Conservation (phyloP, 2,113 vertebrate genomes). For the Coturnix japonica region DNA sequence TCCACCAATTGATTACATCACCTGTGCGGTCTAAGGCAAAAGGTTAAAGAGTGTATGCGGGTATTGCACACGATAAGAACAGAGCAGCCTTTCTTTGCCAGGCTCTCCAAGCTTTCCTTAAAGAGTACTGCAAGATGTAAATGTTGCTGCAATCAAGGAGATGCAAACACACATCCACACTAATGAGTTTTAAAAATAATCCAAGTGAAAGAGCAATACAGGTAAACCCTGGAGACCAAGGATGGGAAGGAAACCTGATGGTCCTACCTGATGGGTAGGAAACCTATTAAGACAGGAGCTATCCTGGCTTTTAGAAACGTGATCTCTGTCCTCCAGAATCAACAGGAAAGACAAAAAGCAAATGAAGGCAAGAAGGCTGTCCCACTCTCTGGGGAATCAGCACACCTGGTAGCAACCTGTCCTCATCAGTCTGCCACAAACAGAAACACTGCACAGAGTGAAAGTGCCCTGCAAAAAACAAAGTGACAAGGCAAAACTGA, state of each 20-base stretch:
- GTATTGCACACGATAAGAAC: slow-evolving; percentile 30
- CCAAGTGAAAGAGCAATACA: neutral
- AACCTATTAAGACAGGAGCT: neutral
- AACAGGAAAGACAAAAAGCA: neutral
- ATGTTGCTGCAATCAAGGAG: neutral
- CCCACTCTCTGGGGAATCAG: neutral
- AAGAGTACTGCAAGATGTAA: neutral
- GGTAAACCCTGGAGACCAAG: neutral
- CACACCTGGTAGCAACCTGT: neutral
- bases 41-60: slow-evolving; percentile 29
- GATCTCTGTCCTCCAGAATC: neutral
- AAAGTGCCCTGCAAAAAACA: neutral
- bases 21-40: slow-evolving; percentile 41
- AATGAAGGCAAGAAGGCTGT: neutral
- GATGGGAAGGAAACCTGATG: neutral
- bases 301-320: neutral
- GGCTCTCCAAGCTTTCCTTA: slow-evolving; percentile 1
- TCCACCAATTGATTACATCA: neutral
- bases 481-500: neutral
- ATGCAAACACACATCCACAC: neutral
- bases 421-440: neutral
- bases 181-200: neutral
- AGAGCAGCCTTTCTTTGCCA: slow-evolving; percentile 45
- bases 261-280: neutral
- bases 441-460: neutral